Evolutionary conservation across 2,113 vertebrate genomes (phyloP), one percentile per base, ranked within the genome.

Genomic region (Prochilodus magdalenae): DNA sequence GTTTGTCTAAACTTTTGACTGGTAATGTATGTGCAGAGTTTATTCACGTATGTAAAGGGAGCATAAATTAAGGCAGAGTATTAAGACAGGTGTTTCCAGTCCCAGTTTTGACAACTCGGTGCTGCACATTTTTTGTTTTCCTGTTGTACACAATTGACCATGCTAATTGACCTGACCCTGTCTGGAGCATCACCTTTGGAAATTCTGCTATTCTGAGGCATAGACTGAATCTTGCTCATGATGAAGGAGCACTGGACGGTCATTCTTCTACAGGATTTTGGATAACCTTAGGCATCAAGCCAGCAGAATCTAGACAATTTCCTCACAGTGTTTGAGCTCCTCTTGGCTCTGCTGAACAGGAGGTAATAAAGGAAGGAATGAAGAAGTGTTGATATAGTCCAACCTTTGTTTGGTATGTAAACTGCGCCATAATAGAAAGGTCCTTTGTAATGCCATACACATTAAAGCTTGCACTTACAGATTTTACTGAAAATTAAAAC

Each of bases 321-420:
- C 51, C 59, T 47, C 44, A 15, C 27, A 36, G 47, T 47, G 33
- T 69, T 76, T 69, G 24, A 70, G 71, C 53, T 70, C 66, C 26
- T 70, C 10, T 12, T 27, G n/a, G 15, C 16, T 30, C 33, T 70
- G 33, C 66, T n/a, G 36, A 70, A 24, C 66, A 44, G 66, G 33
- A 70, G 66, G 66, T 44, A 44, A 70, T 70, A 69, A 69, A 40
- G 66, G 66, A 69, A 40, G 66, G 66, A 69, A 69, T 69, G 66
- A 69, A 66, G 65, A 67, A 70, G 60, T 63, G 55, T 65, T 76
- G 59, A 55, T 74, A 24, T 75, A 44, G 60, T 24, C 10, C 6
- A 70, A 36, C 66, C 36, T 70, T 22, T 70, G 66, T n/a, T 77
- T 66, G 59, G 12, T 53, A 33, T 77, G 60, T 33, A 63, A 63